Evolutionary conservation across 1,140 invertebrate species (phyloP).

Genomic region (Campodea augens): DNA sequence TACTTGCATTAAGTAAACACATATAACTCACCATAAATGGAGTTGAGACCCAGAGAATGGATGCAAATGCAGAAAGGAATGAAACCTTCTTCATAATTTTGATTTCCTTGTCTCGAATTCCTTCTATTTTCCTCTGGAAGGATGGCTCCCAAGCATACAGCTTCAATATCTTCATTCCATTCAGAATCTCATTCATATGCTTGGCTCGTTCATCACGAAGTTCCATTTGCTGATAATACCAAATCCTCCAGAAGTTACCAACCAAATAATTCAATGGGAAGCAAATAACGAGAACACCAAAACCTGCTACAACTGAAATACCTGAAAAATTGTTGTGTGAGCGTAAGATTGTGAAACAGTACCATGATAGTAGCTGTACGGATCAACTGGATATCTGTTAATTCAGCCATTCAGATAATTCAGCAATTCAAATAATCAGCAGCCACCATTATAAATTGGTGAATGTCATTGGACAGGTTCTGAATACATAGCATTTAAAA

Average conservation of each 20-base stretch:
- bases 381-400: too few relatives aligned
- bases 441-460: too few relatives aligned
- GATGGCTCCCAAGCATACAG: conserved; percentile 24
- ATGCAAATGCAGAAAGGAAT: conserved; percentile 18
- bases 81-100: conserved; percentile 19
- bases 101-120: conserved; percentile 16
- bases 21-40: conserved; percentile 18
- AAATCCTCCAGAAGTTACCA: not conserved
- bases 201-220: not conserved
- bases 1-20: too few relatives aligned
- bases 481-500: too few relatives aligned
- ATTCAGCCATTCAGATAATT: too few relatives aligned
- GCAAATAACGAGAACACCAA: not conserved
- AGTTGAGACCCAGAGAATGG: conserved; percentile 18
- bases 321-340: too few relatives aligned
- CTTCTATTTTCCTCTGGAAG: conserved; percentile 15
- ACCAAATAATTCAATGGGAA: not conserved
- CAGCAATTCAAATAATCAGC: too few relatives aligned
- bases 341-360: too few relatives aligned
- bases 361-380: too few relatives aligned
- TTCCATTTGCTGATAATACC: not conserved
- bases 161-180: conserved; percentile 14
- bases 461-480: too few relatives aligned
- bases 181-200: conserved; percentile 3
- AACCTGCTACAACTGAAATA: not conserved